Evolutionary conservation across 2,113 vertebrate genomes (phyloP).

Genomic region (Galbula dea): DNA sequence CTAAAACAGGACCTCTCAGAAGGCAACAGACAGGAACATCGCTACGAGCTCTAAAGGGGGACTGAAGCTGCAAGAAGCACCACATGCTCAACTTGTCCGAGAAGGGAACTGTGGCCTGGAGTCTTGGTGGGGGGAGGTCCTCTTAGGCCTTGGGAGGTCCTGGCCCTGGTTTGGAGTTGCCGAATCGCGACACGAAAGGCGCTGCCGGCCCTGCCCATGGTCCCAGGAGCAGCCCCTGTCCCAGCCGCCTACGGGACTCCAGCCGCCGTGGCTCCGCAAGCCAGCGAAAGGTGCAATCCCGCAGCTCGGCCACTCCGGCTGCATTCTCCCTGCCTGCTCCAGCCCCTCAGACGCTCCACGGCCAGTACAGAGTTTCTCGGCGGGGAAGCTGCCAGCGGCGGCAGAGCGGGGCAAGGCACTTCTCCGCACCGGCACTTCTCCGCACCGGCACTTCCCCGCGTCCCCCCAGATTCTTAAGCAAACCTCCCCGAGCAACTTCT

Average conservation of each 20-base stretch:
- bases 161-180: background rate
- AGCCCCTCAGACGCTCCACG: background rate
- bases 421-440: background rate
- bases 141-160: too few relatives aligned
- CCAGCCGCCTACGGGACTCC: background rate
- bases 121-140: background rate
- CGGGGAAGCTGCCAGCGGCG: background rate
- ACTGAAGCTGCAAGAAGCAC: rapidly evolving
- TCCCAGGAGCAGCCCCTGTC: background rate
- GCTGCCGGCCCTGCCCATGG: background rate
- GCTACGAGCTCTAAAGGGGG: background rate
- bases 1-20: background rate
- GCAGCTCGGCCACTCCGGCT: background rate
- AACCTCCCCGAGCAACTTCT: background rate
- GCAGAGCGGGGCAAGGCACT: background rate
- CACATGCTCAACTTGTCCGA: too few relatives aligned
- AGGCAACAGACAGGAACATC: background rate
- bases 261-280: background rate
- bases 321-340: background rate
- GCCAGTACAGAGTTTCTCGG: too few relatives aligned
- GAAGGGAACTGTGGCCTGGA: background rate
- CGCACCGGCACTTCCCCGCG: background rate
- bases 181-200: background rate
- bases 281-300: background rate
- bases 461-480: background rate